Evolutionary conservation across 2,888 invertebrate species (phyloP), one percentile per base, ranked within the genome.

Genomic region (Cheilosia grossa): DNA sequence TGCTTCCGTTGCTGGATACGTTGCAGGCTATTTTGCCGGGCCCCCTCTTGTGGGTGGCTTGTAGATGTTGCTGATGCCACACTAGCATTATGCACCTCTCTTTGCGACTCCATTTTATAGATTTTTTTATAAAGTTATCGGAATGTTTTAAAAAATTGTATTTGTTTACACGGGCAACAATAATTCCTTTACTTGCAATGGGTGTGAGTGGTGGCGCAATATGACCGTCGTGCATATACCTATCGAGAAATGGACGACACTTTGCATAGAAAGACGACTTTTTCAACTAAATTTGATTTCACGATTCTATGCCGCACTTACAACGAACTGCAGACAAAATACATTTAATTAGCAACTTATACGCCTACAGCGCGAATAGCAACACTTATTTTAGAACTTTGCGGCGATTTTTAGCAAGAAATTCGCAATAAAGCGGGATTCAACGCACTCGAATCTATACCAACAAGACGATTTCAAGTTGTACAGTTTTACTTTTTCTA

Each of bases 1-100:
- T 88, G 88, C 89, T 97, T 98, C 64, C 96, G 94, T 87, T 95
- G 95, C 86, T 96, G 96, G 83, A 97, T 97, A 61, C 96, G 93
- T 89, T 96, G 96, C 3, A 97, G 91, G 91, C 96, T 97, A 80
- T 95, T 96, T 89, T 96, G 95, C 0, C 94, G 91, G 1, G 94
- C 94, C 0, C 93, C 93, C 85, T 93, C 87, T 21, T 87, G 87
- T 0, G 87, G 82, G 1, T 89, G 82, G 2, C 87, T 37, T 19
- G 80, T 51, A 13, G 87, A 69, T 19, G 49, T 72, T 10, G 87
- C 86, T 15, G 75, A 53, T 2, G 74, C 85, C 3, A 83, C 78
- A 64, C 61, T 82, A 0, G 74, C 74, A 64, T 69, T 75, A 24
- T 87, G 82, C 19, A 54, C 72, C 7, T 81, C 85, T 27, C 61